Percentiles rank a stretch among this genome's conserved stretches.
These are phyloP conservation scores for Burhinus bistriatus DNA, from an alignment of 2,113 vertebrate species.

Conservation along the genomic window DNA sequence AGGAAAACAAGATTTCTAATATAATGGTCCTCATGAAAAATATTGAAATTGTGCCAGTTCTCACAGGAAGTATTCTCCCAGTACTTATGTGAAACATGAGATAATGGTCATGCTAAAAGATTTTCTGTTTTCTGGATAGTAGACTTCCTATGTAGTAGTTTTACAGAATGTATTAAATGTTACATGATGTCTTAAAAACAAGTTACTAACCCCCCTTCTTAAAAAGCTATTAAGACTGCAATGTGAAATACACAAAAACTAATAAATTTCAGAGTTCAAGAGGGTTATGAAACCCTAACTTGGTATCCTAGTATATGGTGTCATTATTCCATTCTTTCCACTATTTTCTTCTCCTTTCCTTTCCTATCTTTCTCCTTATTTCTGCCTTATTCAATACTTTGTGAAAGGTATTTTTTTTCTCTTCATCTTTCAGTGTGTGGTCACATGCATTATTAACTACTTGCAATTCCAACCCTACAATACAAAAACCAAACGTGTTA, in stretches of 20 bases:
- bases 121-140: neutral
- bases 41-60: neutral
- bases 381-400: neutral
- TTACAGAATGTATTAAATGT: neutral
- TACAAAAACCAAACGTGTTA: neutral
- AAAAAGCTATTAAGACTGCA: neutral
- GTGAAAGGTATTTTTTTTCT: neutral
- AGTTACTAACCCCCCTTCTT: neutral
- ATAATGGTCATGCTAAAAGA: neutral
- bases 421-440: neutral
- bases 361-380: neutral
- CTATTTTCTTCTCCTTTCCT: neutral
- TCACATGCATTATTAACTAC: conserved; percentile 19
- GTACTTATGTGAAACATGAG: neutral
- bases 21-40: neutral
- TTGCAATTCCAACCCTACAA: neutral
- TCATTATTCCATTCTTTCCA: neutral
- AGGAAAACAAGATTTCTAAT: neutral
- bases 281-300: neutral
- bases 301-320: neutral
- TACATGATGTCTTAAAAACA: neutral
- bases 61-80: neutral
- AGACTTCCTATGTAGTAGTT: neutral
- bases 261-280: neutral
- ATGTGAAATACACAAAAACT: neutral